Percentiles rank a stretch among this genome's conserved stretches.
Evolutionary conservation across 2,888 invertebrate species (phyloP).

Genomic region (Patella caerulea): DNA sequence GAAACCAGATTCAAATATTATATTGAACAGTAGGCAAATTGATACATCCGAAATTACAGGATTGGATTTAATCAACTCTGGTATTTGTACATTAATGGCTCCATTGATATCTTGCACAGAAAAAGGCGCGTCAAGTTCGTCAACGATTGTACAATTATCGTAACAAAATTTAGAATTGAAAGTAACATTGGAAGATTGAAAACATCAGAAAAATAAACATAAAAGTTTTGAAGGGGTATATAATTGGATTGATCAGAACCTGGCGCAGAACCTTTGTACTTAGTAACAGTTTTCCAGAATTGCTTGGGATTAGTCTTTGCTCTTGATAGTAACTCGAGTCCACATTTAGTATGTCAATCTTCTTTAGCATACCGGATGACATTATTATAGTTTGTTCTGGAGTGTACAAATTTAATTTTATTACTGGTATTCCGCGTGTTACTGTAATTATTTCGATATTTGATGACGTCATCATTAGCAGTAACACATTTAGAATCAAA

Average conservation of each 20-base stretch:
- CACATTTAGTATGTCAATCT: not conserved
- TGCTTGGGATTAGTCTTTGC: not conserved
- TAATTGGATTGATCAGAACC: not conserved
- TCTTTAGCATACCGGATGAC: not conserved
- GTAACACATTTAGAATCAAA: not conserved
- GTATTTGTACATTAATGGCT: not conserved
- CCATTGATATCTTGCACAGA: not conserved
- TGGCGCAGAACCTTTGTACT: not conserved
- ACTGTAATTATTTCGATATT: not conserved
- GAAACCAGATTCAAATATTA: no score
- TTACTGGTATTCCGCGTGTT: not conserved
- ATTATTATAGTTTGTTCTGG: not conserved
- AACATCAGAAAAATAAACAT: not conserved
- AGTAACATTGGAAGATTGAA: not conserved
- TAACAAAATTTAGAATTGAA: not conserved
- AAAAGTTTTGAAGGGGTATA: not conserved
- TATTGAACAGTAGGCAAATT: no score
- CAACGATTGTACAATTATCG: not conserved
- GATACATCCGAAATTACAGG: not conserved
- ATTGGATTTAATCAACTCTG: not conserved
- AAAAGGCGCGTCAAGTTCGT: not conserved
- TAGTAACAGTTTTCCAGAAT: not conserved
- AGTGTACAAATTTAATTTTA: not conserved
- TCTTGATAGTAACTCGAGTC: no score
- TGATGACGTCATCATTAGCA: not conserved